Evolutionary conservation across 1,140 invertebrate genomes (phyloP).

Genomic region (Neodiprion lecontei): DNA sequence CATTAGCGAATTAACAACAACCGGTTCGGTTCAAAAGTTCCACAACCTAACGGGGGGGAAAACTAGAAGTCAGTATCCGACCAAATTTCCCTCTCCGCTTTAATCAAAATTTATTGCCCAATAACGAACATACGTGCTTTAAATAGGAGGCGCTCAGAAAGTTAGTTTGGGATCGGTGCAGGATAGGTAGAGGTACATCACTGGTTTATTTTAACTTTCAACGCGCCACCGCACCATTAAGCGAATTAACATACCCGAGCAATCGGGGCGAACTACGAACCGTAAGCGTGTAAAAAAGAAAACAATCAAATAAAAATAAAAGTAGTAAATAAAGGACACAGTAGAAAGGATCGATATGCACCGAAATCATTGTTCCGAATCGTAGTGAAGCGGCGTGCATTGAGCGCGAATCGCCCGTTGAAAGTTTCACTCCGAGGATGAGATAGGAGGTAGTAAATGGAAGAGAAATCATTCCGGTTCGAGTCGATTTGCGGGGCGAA

Average conservation of each 20-base stretch:
- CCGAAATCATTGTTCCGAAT: too few species aligned
- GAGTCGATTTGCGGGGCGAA: background rate
- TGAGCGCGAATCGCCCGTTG: too few species aligned
- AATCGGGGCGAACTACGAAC: too few species aligned
- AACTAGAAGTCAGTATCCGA: background rate
- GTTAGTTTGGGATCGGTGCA: too few species aligned
- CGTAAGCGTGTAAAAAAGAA: too few species aligned
- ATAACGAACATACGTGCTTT: background rate
- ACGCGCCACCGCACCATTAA: background rate
- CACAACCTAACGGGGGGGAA: background rate
- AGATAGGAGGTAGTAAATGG: background rate
- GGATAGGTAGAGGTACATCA: background rate
- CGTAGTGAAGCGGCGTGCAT: too few species aligned
- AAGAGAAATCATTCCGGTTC: slow-evolving; percentile 2
- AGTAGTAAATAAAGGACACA: too few species aligned
- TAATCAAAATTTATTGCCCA: background rate
- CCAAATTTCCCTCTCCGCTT: background rate
- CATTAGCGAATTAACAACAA: slow-evolving; percentile 5
- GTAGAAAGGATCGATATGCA: too few species aligned
- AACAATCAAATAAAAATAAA: too few species aligned
- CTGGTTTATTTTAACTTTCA: background rate
- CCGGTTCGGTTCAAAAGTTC: background rate
- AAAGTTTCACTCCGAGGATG: too few species aligned
- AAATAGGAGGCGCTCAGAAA: too few species aligned
- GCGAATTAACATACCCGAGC: too few species aligned